Evolutionary conservation across 35 echinoderm and acorn worm genomes (phyloP), one percentile per base, ranked within the genome.

Genomic region (Apostichopus californicus): DNA sequence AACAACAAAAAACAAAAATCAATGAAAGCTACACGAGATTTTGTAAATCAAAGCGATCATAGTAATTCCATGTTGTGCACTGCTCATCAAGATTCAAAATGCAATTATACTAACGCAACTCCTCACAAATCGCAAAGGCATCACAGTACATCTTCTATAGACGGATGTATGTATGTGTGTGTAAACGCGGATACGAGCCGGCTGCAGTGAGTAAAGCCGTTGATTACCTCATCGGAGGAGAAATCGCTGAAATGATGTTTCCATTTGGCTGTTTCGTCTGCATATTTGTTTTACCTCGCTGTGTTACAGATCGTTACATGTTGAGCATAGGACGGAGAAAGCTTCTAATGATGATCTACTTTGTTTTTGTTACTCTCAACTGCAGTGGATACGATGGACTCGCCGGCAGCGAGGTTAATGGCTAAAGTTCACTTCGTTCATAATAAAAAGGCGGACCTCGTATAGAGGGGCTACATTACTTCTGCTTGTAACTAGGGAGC

Each of bases 1-100:
- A 46, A 53, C 46, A 46, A 53, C 46, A 46, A 46, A 46, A 83
- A 54, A 55, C 80, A 55, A 83, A n/a, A 46, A 83, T 46, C 80
- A 56, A 54, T 17, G 80, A 83, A 12, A 24, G 34, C 34, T 46
- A 18, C n/a, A 53, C 46, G 6, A 56, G 46, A 55, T 18, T 83
- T 55, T 68, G 11, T 68, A 68, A 68, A 56, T 83, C 80, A 83
- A 13, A 83, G 52, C 28, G 52, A 83, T 46, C 34, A 18, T 7
- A 83, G 80, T 83, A 83, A 83, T 83, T 56, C 80, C 80, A 83
- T 83, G 80, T 55, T 83, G 80, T 83, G 80, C 52, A n/a, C 7
- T 83, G 46, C 46, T 83, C 22, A 83, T 83, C 53, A 83, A 53
- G 80, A 46, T 54, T 83, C 52, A 83, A 81, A 81, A 26, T 55